phyloP scores from a whole-genome alignment of 1,140 invertebrate genomes.

The Hycleus phaleratus region DNA sequence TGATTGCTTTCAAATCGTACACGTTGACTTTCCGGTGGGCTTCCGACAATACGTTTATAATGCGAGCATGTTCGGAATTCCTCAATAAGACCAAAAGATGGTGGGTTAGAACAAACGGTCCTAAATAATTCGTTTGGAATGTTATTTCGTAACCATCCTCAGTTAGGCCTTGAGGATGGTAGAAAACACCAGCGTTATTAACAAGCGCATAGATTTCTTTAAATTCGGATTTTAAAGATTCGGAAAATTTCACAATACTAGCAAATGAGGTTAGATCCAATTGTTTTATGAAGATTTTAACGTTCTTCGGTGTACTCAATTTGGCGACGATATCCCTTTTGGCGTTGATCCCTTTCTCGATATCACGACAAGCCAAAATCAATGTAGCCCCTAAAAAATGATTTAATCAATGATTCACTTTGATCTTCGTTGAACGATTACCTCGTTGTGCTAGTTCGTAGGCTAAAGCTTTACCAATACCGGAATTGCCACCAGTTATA shows the following conservation, averaged over 20 bases:
- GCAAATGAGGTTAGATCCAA: slow-evolving; percentile 35
- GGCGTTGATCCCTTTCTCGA: slow-evolving; percentile 41
- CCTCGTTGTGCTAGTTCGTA: slow-evolving; percentile 42
- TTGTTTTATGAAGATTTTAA: slow-evolving; percentile 33
- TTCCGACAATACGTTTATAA: slow-evolving; percentile 38
- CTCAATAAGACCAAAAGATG: slow-evolving; percentile 28
- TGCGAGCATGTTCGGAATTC: slow-evolving; percentile 29
- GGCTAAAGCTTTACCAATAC: slow-evolving; percentile 52
- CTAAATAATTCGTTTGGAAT: slow-evolving; percentile 57
- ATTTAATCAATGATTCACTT: background rate
- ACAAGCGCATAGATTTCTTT: slow-evolving; percentile 44
- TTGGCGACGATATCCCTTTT: slow-evolving; percentile 38
- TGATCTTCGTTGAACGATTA: background rate
- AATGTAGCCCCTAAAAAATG: slow-evolving; percentile 42
- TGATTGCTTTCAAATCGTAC: slow-evolving; percentile 35
- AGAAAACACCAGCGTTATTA: slow-evolving; percentile 57
- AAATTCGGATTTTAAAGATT: slow-evolving; percentile 29
- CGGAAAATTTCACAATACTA: slow-evolving; percentile 34
- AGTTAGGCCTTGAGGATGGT: slow-evolving; percentile 45
- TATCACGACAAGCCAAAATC: slow-evolving; percentile 47
- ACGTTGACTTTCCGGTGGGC: slow-evolving; percentile 33
- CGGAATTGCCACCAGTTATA: slow-evolving; percentile 53
- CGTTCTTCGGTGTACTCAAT: slow-evolving; percentile 28
- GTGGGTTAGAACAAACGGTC: slow-evolving; percentile 38
- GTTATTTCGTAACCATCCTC: slow-evolving; percentile 52